Conservation (phyloP, 2,888 invertebrate species). For the Acanthoscelides obtectus region DNA sequence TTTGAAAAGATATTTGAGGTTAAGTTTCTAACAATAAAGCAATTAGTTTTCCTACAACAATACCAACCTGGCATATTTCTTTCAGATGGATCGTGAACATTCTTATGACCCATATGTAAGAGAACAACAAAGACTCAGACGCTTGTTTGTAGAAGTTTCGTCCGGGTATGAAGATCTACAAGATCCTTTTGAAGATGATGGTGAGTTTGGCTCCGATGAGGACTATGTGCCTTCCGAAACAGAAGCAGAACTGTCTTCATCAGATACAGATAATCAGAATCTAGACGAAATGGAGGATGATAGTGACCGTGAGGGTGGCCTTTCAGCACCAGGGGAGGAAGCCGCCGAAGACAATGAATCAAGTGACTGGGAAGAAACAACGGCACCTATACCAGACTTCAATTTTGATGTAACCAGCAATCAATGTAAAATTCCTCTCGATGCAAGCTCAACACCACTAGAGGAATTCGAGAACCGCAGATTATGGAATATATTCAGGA, state of each 20-base stretch:
- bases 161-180: slow-evolving; percentile 9
- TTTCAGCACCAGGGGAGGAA: slow-evolving; percentile 7
- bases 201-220: slow-evolving; percentile 11
- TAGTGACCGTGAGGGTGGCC: too few relatives aligned
- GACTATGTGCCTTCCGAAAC: slow-evolving; percentile 5
- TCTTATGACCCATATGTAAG: slow-evolving; percentile 7
- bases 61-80: too few relatives aligned
- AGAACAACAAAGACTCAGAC: slow-evolving; percentile 3
- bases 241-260: slow-evolving; percentile 1
- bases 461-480: slow-evolving; percentile 4
- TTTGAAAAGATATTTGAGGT: too few relatives aligned
- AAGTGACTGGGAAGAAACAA: not conserved
- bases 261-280: too few relatives aligned
- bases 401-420: too few relatives aligned
- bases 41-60: too few relatives aligned
- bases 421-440: slow-evolving; percentile 12
- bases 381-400: slow-evolving; percentile 8
- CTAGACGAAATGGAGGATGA: too few relatives aligned
- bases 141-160: slow-evolving; percentile 10
- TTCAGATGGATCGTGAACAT: slow-evolving; percentile 7
- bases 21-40: too few relatives aligned
- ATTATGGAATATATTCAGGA: too few relatives aligned
- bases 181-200: too few relatives aligned
- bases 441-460: slow-evolving; percentile 11
- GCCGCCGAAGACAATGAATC: slow-evolving; percentile 2